Conservation (phyloP, 2,113 vertebrate genomes). For the Macroglossus sobrinus region DNA sequence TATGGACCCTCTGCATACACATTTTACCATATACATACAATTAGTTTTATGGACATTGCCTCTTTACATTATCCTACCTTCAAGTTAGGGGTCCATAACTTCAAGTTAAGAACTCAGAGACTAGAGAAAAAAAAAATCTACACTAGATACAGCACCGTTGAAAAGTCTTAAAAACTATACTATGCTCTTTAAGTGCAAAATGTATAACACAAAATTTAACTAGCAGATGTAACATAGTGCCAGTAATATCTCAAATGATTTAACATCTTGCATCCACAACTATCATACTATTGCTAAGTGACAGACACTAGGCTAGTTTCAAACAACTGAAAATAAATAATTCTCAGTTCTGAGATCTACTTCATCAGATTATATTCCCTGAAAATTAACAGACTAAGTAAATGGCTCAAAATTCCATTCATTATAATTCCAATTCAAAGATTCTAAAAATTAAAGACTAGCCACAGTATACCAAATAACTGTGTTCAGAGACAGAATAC, state of each 20-base stretch:
- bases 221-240: background rate
- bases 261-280: background rate
- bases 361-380: background rate
- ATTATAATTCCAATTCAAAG: background rate
- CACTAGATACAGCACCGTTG: background rate
- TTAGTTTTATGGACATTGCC: background rate
- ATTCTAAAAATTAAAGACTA: background rate
- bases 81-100: background rate
- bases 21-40: background rate
- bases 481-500: background rate
- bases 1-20: background rate
- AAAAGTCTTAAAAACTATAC: background rate
- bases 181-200: background rate
- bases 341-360: background rate
- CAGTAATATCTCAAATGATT: background rate
- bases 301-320: background rate
- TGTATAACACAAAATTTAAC: background rate
- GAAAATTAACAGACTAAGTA: background rate
- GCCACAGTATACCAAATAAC: background rate
- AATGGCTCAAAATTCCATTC: background rate
- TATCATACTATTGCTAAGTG: background rate
- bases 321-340: background rate
- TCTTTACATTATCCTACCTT: background rate
- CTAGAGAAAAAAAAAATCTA: background rate
- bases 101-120: background rate